Conservation (phyloP, 2,113 vertebrate species). For the Candoia aspera region DNA sequence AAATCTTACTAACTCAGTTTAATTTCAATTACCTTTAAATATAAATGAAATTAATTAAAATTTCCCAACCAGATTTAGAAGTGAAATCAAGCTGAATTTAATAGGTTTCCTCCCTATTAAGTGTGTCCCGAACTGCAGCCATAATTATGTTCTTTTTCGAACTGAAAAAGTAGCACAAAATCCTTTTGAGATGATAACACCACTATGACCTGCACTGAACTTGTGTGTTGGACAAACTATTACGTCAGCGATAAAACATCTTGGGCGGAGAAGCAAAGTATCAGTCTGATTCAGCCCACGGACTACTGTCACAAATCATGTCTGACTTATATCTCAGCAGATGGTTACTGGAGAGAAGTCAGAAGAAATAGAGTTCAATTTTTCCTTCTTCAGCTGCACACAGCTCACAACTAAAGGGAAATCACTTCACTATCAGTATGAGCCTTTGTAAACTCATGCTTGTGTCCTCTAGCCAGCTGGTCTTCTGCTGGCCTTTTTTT, state of each 20-base stretch:
- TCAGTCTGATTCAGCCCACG: too few relatives aligned
- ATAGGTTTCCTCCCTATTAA: background rate
- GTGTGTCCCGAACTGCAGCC: background rate
- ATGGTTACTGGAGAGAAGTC: background rate
- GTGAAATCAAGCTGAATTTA: too few relatives aligned
- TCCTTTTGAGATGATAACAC: background rate
- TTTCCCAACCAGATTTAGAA: too few relatives aligned
- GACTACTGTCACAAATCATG: background rate
- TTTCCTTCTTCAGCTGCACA: too few relatives aligned
- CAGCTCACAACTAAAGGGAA: too few relatives aligned
- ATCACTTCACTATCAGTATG: too few relatives aligned
- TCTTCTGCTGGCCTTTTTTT: too few relatives aligned
- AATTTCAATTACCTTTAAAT: background rate
- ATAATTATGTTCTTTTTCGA: background rate
- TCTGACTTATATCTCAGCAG: background rate
- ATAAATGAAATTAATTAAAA: background rate
- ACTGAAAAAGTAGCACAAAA: background rate
- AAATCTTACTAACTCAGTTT: background rate
- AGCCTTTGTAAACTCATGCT: too few relatives aligned
- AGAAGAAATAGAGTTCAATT: background rate
- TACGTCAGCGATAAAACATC: background rate
- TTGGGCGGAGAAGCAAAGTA: background rate
- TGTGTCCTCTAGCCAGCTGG: too few relatives aligned
- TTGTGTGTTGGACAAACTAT: background rate
- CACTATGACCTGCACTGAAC: background rate